Evolutionary conservation across 2,888 invertebrate species (phyloP), one percentile per base, ranked within the genome.

Genomic region (Antheraea yamamai): DNA sequence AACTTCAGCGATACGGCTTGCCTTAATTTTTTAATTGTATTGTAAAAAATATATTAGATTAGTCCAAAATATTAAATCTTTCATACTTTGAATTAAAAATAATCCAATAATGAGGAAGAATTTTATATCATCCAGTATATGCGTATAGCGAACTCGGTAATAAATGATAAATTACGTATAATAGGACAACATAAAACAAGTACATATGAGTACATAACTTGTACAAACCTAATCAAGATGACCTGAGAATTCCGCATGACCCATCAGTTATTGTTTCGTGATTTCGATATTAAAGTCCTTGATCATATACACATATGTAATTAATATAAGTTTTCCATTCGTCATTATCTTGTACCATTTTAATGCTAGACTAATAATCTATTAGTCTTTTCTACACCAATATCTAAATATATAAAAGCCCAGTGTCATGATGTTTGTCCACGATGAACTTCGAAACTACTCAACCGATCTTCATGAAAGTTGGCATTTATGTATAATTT

Each of bases 201-300:
- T 39, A 39, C 39, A 39, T 26, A 14, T 14, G 26, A 26, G 12
- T 64, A 64, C 26, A 26, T 26, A 66, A 47, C 58, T 75, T 58
- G 64, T 72, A 73, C 70, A 76, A 74, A 76, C 77, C 79, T 81
- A 81, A 72, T 75, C 58, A 71, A 18, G 26, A 47, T 75, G 76
- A 35, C 72, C 74, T 72, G 71, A 75, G 74, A 75, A 75, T 75
- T 72, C 61, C 74, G 72, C 72, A 61, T 75, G 74, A 75, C 74
- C 74, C 70, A 76, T 73, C 78, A 81, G 79, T 82, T 81, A 80
- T 82, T 83, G 79, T 83, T 81, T 81, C 77, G 77, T 73, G 77
- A 80, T 80, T 79, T 73, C 76, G 74, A 78, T 78, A 58, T 71
- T 39, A 61, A 75, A 71, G 78, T 76, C 77, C 77, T 80, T 79